phyloP scores from a whole-genome alignment of 2,888 invertebrate genomes.

The Lepidocyrtinus sp. region DNA sequence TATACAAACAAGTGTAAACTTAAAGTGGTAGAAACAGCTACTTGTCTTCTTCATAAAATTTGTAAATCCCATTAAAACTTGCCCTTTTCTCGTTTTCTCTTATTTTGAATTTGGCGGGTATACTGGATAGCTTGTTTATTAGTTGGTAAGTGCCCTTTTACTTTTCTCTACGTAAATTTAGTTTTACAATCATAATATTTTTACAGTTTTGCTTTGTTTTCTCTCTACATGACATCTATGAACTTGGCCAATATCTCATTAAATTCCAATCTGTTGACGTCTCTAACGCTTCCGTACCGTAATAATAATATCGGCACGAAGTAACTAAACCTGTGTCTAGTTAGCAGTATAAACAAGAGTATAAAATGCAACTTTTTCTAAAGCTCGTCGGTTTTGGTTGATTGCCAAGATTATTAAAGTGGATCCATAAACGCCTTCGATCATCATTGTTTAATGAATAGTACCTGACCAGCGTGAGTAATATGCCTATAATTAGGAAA shows the following conservation, averaged over 20 bases:
- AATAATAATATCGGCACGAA: conserved; percentile 27
- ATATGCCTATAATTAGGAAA: not conserved
- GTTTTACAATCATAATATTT: too few relatives aligned
- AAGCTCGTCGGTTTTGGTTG: conserved; percentile 42
- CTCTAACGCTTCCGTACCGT: conserved; percentile 20
- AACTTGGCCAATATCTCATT: conserved; percentile 34
- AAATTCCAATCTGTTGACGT: conserved; percentile 48
- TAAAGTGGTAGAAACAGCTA: too few relatives aligned
- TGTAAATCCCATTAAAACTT: too few relatives aligned
- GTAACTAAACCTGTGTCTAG: conserved; percentile 6
- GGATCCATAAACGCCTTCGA: conserved; percentile 53
- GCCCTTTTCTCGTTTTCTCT: too few relatives aligned
- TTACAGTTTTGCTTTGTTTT: not conserved
- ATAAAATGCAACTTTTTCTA: conserved; percentile 31
- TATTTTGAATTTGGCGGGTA: too few relatives aligned
- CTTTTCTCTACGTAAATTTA: conserved; percentile 18
- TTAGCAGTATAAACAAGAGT: conserved; percentile 22
- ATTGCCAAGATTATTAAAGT: conserved; percentile 50
- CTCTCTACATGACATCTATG: not conserved
- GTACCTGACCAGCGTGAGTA: conserved; percentile 40
- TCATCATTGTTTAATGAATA: conserved; percentile 52
- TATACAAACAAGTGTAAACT: too few relatives aligned
- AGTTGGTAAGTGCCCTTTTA: conserved; percentile 23
- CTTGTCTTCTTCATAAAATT: too few relatives aligned
- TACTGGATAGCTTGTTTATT: too few relatives aligned